Evolutionary conservation across 2,797 vertebrate species (phyloP).

Genomic region (Leptatherina wallacei): DNA sequence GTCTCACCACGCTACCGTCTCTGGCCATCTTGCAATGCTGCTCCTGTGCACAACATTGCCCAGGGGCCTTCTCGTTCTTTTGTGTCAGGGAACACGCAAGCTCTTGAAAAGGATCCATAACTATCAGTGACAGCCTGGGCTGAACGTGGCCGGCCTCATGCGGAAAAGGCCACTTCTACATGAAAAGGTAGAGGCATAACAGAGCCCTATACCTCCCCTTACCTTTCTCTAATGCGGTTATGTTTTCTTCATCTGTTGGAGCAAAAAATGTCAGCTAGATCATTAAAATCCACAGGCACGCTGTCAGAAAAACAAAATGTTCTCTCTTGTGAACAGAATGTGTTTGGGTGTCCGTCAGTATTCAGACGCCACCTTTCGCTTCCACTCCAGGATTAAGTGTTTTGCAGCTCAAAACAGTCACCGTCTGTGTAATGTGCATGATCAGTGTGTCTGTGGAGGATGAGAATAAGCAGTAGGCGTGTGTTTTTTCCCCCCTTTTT

Average conservation of each 20-base stretch:
- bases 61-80: slow-evolving; percentile 72
- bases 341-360: slow-evolving; percentile 77
- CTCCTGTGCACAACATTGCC: slow-evolving; percentile 62
- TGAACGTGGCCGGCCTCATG: slow-evolving; percentile 53
- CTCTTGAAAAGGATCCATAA: slow-evolving; percentile 77
- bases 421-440: slow-evolving; percentile 77
- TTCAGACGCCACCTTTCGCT: slow-evolving; percentile 73
- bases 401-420: slow-evolving; percentile 75
- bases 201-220: slow-evolving; percentile 51
- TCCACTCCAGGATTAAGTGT: slow-evolving; percentile 73
- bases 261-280: slow-evolving; percentile 57
- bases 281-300: slow-evolving; percentile 65
- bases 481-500: slow-evolving; percentile 42
- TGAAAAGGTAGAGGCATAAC: slow-evolving; percentile 71
- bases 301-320: slow-evolving; percentile 72
- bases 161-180: slow-evolving; percentile 74
- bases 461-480: slow-evolving; percentile 80
- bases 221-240: slow-evolving; percentile 58
- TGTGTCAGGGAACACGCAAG: slow-evolving; percentile 70
- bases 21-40: slow-evolving; percentile 62
- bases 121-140: slow-evolving; percentile 75
- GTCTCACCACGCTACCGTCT: slow-evolving; percentile 66
- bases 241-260: slow-evolving; percentile 49
- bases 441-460: slow-evolving; percentile 79
- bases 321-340: slow-evolving; percentile 74